Evolutionary conservation across 2,113 vertebrate genomes (phyloP).

Genomic region (Gadus chalcogrammus): DNA sequence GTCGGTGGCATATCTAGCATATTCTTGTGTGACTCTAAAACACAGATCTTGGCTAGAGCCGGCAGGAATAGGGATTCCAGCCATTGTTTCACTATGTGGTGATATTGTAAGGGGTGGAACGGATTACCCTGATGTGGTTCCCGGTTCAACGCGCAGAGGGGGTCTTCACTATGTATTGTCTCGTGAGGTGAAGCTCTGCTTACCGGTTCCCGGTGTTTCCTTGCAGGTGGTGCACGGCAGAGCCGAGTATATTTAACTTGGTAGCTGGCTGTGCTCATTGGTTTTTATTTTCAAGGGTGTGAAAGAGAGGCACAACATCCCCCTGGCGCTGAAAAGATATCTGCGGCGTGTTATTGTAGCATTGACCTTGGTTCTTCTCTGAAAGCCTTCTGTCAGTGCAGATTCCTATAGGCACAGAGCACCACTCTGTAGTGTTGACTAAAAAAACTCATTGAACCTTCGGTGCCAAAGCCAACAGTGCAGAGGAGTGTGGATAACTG

Average conservation of each 20-base stretch:
- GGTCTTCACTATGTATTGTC: neutral
- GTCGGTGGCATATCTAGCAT: neutral
- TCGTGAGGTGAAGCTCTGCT: neutral
- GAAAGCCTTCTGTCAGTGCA: conserved; percentile 49
- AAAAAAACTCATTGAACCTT: conserved; percentile 43
- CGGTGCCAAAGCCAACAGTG: conserved; percentile 63
- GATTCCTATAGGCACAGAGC: conserved; percentile 48
- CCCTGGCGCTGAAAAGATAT: conserved; percentile 41
- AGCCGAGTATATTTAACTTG: conserved; percentile 54
- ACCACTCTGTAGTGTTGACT: conserved; percentile 41
- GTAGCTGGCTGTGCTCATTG: conserved; percentile 38
- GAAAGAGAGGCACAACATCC: conserved; percentile 35
- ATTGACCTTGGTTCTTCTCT: conserved; percentile 57
- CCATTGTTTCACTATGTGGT: conserved; percentile 3
- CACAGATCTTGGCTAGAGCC: neutral
- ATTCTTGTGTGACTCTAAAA: conserved; percentile 6
- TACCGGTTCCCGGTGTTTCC: conserved; percentile 4
- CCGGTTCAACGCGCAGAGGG: no score
- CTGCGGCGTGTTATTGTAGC: conserved; percentile 48
- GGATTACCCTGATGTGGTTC: no score
- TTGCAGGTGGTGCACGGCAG: conserved; percentile 9
- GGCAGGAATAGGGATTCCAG: neutral
- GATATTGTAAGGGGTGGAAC: neutral
- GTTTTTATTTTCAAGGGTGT: conserved; percentile 53
- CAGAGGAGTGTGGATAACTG: conserved; percentile 50